phyloP scores from a whole-genome alignment of 2,113 vertebrate species.

The Blennius ocellaris region DNA sequence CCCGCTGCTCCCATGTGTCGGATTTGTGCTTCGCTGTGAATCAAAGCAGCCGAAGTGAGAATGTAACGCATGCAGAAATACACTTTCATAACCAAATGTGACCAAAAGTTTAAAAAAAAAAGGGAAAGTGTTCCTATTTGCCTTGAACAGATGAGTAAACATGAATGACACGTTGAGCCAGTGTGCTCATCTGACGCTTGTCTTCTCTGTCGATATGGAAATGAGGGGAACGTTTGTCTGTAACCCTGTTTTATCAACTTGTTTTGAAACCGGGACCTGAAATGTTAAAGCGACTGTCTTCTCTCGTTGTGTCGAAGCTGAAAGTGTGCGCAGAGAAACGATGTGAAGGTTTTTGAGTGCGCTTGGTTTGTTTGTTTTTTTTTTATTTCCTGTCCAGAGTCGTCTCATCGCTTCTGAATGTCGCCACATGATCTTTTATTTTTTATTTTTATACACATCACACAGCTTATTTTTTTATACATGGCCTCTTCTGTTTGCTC shows the following conservation, averaged over 20 bases:
- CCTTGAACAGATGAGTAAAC: slow-evolving; percentile 16
- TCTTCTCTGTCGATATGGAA: slow-evolving; percentile 11
- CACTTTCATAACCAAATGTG: not conserved
- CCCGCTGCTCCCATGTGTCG: no score
- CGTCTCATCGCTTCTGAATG: slow-evolving; percentile 48
- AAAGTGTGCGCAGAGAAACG: not conserved
- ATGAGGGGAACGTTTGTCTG: not conserved
- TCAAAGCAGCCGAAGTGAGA: not conserved
- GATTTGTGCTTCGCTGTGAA: not conserved
- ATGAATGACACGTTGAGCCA: not conserved
- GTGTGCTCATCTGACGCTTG: not conserved
- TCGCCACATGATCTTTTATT: slow-evolving; percentile 46
- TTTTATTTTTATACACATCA: slow-evolving; percentile 73
- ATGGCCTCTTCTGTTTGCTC: slow-evolving; percentile 69
- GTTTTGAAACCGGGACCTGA: not conserved
- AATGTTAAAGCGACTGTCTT: not conserved
- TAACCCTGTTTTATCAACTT: not conserved
- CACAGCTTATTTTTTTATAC: slow-evolving; percentile 72
- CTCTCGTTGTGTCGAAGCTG: not conserved
- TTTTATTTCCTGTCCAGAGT: slow-evolving; percentile 8
- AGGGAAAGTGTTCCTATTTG: slow-evolving; percentile 11
- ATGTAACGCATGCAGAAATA: not conserved
- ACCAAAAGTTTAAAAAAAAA: not conserved
- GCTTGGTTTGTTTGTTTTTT: slow-evolving; percentile 10
- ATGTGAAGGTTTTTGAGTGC: not conserved